Conservation (phyloP, 2,797 vertebrate genomes). For the Mus caroli region DNA sequence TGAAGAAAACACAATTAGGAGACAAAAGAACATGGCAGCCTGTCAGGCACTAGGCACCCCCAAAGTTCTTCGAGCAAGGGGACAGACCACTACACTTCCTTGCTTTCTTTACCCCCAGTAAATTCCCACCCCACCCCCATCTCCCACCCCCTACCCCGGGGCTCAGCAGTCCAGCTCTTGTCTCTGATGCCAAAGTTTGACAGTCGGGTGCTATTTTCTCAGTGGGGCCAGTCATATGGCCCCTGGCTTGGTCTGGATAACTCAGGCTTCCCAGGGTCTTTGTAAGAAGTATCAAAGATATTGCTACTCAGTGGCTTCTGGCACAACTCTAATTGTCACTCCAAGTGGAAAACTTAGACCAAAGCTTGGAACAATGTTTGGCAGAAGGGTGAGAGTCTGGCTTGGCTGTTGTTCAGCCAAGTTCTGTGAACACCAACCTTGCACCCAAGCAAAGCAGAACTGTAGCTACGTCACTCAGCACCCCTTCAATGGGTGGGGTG, state of each 20-base stretch:
- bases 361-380: background rate
- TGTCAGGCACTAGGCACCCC: background rate
- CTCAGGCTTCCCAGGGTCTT: background rate
- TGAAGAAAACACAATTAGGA: background rate
- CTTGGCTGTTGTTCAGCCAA: background rate
- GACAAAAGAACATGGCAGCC: background rate
- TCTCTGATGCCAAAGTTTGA: background rate
- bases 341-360: background rate
- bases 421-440: background rate
- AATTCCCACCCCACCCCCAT: background rate
- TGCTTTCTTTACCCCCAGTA: background rate
- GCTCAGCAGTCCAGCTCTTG: background rate
- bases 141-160: background rate
- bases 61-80: background rate
- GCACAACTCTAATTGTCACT: background rate
- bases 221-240: background rate
- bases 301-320: background rate
- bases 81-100: background rate
- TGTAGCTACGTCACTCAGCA: background rate
- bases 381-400: background rate
- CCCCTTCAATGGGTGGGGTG: background rate
- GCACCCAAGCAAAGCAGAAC: background rate
- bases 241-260: background rate
- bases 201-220: background rate
- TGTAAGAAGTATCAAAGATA: background rate